phyloP scores from a whole-genome alignment of 1,140 invertebrate species.

The Drosophila insularis region DNA sequence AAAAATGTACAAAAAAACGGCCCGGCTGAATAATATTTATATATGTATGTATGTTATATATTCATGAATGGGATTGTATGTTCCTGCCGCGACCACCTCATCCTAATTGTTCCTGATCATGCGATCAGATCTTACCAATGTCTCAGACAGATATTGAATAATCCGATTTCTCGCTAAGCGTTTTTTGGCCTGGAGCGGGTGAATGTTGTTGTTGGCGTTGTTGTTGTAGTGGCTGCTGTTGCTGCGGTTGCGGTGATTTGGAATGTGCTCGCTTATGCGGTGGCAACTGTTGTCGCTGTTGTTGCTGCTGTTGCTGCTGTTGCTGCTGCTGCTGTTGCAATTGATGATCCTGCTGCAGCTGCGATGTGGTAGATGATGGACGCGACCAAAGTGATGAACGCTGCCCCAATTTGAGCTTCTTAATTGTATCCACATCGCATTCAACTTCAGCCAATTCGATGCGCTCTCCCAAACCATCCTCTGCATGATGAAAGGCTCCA shows the following conservation, averaged over 20 bases:
- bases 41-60: background rate
- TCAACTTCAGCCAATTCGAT: constrained; percentile 87
- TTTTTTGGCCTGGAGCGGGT: constrained; percentile 79
- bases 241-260: constrained; percentile 74
- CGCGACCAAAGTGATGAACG: constrained; percentile 89
- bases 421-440: constrained; percentile 90
- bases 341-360: constrained; percentile 83
- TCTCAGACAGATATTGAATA: constrained; percentile 82
- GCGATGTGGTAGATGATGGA: constrained; percentile 83
- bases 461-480: constrained; percentile 81
- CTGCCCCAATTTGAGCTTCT: constrained; percentile 88
- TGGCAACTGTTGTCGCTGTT: constrained; percentile 54
- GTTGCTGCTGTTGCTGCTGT: constrained; percentile 38
- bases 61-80: constrained; percentile 11
- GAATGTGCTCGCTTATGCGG: constrained; percentile 70
- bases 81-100: constrained; percentile 42
- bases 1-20: constrained; percentile 55
- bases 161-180: constrained; percentile 80
- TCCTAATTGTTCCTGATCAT: constrained; percentile 56
- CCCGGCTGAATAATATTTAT: constrained; percentile 10
- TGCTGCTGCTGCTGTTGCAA: constrained; percentile 58
- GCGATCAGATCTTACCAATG: constrained; percentile 76
- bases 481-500: constrained; percentile 68
- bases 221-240: constrained; percentile 69
- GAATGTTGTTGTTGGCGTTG: constrained; percentile 77